Evolutionary conservation across 1,140 invertebrate genomes (phyloP), one percentile per base, ranked within the genome.

Genomic region (Cheumatopsyche charites): DNA sequence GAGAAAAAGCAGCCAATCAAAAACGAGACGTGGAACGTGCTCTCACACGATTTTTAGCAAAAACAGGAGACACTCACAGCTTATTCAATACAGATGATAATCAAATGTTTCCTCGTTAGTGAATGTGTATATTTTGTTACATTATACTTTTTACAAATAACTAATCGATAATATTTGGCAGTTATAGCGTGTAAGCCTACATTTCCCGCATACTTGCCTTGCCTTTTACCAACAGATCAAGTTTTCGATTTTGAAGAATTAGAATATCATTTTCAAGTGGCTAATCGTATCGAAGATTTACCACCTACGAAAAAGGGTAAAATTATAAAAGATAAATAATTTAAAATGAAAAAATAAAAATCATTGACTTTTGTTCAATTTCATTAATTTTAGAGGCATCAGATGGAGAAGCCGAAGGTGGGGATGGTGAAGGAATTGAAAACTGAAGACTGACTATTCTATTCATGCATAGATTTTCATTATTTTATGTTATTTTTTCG

Each of bases 11-110:
- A 26, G 95, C 96, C 0, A 88, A 87, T 52, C 96, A 98, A 79
- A 98, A 98, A 80, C 87, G 94, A 66, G 96, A 98, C 80, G 91
- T 97, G 36, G 96, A 98, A 84, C 89, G 91, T 82, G 96, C 96
- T 1, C 83, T 99, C 11, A 97, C 95, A 5, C 92, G 94, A 78
- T 98, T 97, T 83, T 89, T 97, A 62, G 94, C 96, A 2, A 97
- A 97, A 85, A 99, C 96, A 17, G 92, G 92, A 70, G 90, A 94
- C 74, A 96, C 93, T 0, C 93, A 97, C 77, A 94, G 90, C 82
- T 85, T 97, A 47, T 97, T 97, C 82, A 90, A 93, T 73, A 92
- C 92, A 67, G 94, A 96, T 77, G 93, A 95, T 76, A 91, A 91
- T 73, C 90, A 89, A 78, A 89, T 93, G 73, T 96, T 92, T 87